phyloP scores from a whole-genome alignment of 2,797 vertebrate genomes.

The Phoebastria nigripes region DNA sequence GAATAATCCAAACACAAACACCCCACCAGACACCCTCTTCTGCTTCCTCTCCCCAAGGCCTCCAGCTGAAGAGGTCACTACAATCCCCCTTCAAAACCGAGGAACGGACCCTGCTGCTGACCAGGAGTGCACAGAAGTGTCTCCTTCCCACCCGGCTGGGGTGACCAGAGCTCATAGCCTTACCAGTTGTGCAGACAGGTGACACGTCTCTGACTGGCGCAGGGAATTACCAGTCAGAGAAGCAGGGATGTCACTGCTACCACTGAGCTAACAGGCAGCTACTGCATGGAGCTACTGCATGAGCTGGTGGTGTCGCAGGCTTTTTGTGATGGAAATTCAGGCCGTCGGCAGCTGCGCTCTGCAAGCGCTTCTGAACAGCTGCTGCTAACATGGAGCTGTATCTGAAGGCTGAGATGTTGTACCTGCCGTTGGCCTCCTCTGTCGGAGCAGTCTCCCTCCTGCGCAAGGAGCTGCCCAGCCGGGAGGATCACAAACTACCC shows the following conservation, averaged over 20 bases:
- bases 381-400: background rate
- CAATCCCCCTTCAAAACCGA: background rate
- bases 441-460: background rate
- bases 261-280: background rate
- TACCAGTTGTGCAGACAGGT: background rate
- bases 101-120: background rate
- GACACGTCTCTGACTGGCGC: rapidly evolving
- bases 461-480: background rate
- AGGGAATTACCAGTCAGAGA: background rate
- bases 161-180: background rate
- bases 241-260: background rate
- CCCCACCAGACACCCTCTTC: background rate
- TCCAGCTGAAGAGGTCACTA: background rate
- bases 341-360: background rate
- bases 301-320: background rate
- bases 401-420: background rate
- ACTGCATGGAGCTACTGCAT: background rate
- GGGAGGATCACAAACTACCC: background rate
- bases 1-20: background rate
- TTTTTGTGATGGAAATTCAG: background rate
- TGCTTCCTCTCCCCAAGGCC: background rate
- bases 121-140: background rate
- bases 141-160: background rate
- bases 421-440: background rate
- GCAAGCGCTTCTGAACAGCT: background rate